These are phyloP conservation scores for Epinephelus lanceolatus DNA, from an alignment of 2,113 vertebrate genomes.

Conservation along the genomic window DNA sequence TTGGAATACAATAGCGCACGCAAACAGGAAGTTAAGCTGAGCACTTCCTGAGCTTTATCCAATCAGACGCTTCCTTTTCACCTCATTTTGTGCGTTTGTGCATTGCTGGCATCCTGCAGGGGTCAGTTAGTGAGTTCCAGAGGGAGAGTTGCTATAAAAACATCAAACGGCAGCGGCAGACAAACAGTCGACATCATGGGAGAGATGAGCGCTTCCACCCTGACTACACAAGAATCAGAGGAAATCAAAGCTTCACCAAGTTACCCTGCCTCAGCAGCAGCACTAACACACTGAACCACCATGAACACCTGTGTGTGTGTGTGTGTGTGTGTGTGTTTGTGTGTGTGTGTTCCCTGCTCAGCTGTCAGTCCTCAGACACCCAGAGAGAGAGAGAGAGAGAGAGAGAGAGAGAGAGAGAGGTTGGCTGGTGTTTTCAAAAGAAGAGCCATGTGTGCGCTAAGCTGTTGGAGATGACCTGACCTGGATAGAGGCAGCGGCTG, in stretches of 20 bases:
- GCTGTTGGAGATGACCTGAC: constrained; percentile 64
- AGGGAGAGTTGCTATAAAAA: constrained; percentile 65
- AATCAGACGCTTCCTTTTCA: constrained; percentile 63
- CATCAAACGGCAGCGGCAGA: constrained; percentile 58
- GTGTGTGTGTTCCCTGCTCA: constrained; percentile 9
- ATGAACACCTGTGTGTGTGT: constrained; percentile 20
- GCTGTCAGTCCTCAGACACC: constrained; percentile 28
- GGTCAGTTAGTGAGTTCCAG: constrained; percentile 46
- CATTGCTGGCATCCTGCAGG: constrained; percentile 52
- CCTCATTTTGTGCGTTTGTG: neutral
- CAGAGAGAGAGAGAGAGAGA: constrained; percentile 33
- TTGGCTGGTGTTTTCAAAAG: constrained; percentile 55
- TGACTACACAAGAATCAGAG: constrained; percentile 23
- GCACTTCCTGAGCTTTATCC: constrained; percentile 61
- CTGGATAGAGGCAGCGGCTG: constrained; percentile 53
- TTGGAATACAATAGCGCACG: constrained; percentile 47
- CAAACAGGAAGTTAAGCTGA: constrained; percentile 67
- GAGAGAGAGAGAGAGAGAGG: constrained; percentile 32
- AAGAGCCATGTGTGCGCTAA: constrained; percentile 45
- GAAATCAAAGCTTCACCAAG: constrained; percentile 56
- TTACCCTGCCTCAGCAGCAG: neutral
- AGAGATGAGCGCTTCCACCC: constrained; percentile 22
- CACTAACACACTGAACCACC: constrained; percentile 1
- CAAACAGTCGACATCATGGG: constrained; percentile 38
- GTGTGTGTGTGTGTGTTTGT: constrained; percentile 19